Base-by-base conservation (phyloP, 2,113 vertebrate species). In the Gnathonemus longibarbis region DNA sequence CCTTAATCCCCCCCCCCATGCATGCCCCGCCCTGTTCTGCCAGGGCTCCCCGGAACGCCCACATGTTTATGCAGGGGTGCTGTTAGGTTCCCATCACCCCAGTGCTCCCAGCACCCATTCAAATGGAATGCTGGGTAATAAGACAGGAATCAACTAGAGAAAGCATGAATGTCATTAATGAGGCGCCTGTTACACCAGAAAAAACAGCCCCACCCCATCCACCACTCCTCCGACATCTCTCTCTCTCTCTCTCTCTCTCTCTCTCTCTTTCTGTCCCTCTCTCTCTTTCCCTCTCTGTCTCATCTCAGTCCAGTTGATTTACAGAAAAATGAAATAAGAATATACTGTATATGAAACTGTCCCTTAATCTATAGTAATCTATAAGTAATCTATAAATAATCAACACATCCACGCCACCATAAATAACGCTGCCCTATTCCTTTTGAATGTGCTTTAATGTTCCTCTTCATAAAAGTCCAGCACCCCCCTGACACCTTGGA, bases 141-240 rank as follows among this genome's bases (percentile, higher is more conserved):
- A 35, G 46, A 80, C 88, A 80, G 62, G 11, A n/a, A 50, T 89
- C 66, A 80, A 46, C 66, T 50, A 70, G 66, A 77, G 31, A 52
- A 80, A 86, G 84, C 45, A 86, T 66, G 31, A 62, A 42, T 46
- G 87, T 42, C 56, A 46, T 45, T 88, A 66, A 88, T 62, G 53
- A 62, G 53, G 52, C 4, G 39, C 39, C 24, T 35, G 45, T 77
- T 89, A 8, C 70, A 27, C 58, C 66, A 77, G 88, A 27, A 45
- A 89, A 48, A 50, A n/a, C 84, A 85, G 48, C 10, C 46, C 74
- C 83, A 42, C 80, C 83, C 83, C 19, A 48, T 31, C 21, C 87
- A 39, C 17, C n/a, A 9, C 62, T 70, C 39, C 52, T 70, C 62
- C 11, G 58, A 3, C 27, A 31, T 39, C 74, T 80, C 74, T 42